These are phyloP conservation scores for Trachurus trachurus DNA, from an alignment of 2,797 vertebrate genomes.

Conservation along the genomic window DNA sequence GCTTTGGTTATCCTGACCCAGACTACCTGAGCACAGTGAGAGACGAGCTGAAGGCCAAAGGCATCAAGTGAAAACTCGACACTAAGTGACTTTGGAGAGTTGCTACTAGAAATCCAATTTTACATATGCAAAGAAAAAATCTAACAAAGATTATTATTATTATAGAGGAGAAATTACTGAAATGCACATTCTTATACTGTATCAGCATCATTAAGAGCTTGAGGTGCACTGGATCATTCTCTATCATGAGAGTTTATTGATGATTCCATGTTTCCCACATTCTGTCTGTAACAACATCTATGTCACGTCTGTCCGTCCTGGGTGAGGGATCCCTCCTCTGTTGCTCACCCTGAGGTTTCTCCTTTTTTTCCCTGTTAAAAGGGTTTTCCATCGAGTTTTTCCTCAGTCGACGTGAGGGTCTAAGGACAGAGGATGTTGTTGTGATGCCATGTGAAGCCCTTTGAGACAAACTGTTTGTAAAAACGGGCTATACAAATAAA, in stretches of 20 bases:
- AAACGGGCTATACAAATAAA: no score
- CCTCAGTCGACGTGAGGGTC: no score
- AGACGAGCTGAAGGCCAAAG: slow-evolving; percentile 86
- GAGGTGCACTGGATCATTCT: not conserved
- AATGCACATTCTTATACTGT: not conserved
- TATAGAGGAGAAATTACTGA: not conserved
- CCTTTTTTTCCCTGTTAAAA: no score
- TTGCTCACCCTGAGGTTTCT: no score
- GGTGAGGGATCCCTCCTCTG: no score
- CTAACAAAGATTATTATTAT: not conserved
- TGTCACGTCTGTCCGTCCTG: no score
- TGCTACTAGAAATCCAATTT: not conserved
- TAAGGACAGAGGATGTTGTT: no score
- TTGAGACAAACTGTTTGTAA: no score
- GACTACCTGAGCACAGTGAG: slow-evolving; percentile 80
- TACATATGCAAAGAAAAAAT: rapidly evolving
- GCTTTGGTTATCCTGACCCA: slow-evolving; percentile 84
- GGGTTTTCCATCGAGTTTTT: no score
- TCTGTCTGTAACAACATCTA: no score
- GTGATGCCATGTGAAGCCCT: no score
- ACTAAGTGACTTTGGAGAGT: not conserved
- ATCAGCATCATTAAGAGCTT: not conserved
- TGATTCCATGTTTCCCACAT: not conserved
- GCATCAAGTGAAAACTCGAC: slow-evolving; percentile 79
- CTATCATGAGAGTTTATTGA: not conserved